Percentiles rank a stretch among this genome's conserved stretches.
phyloP scores from a whole-genome alignment of 2,888 invertebrate genomes.

The Drosophila robusta region DNA sequence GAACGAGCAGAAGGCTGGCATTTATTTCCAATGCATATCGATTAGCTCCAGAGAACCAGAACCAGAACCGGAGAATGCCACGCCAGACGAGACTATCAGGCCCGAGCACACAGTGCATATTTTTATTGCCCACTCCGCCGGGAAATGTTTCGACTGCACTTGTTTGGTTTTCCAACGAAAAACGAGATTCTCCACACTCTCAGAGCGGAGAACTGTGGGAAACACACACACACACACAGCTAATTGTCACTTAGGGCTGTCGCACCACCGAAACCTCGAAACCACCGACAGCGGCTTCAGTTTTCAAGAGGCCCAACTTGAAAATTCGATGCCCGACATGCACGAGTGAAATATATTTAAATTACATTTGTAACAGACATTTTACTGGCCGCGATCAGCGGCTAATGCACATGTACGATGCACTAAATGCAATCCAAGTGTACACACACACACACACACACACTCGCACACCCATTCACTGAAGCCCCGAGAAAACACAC shows the following conservation, averaged over 20 bases:
- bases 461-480: conserved; percentile 6
- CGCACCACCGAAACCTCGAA: conserved; percentile 15
- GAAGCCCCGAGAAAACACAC: not conserved
- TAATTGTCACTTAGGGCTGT: conserved; percentile 65
- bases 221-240: conserved; percentile 46
- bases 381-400: conserved; percentile 22
- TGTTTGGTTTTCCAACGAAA: conserved; percentile 33
- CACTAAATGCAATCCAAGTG: conserved; percentile 41
- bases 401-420: conserved; percentile 26
- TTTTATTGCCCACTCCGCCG: conserved; percentile 52
- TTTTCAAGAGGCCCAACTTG: conserved; percentile 29
- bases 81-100: not conserved
- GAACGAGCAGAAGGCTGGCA: conserved; percentile 12
- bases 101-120: conserved; percentile 30
- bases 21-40: conserved; percentile 46
- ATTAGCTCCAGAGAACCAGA: conserved; percentile 39
- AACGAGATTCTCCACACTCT: conserved; percentile 5
- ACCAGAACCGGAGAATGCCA: not conserved
- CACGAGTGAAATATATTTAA: conserved; percentile 53
- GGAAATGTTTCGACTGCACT: conserved; percentile 29
- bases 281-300: conserved; percentile 27
- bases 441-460: conserved; percentile 30
- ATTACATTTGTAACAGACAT: conserved; percentile 62
- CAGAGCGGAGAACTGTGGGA: conserved; percentile 49
- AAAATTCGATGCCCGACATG: conserved; percentile 31